Evolutionary conservation across 2,888 invertebrate genomes (phyloP), one percentile per base, ranked within the genome.

Genomic region (Liopterus haemorrhoidalis): DNA sequence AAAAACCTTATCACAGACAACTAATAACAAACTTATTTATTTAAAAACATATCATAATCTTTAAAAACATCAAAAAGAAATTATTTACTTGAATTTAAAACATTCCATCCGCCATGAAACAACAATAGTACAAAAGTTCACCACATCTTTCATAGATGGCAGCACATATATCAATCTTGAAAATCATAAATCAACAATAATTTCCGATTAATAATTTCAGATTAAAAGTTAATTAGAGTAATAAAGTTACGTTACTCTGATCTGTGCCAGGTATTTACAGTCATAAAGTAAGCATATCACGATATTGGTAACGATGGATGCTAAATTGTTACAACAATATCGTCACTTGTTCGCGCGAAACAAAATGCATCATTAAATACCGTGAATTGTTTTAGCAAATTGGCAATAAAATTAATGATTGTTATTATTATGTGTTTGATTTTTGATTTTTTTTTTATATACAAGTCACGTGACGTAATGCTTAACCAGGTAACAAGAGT

Each of bases 211-310:
- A 41, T 41, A 41, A 22, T 41, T 41, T 41, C 31, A 41, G 41
- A 41, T 41, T 41, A 41, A 41, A n/a, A 32, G 32, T 31, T 41
- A 41, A 41, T 41, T 41, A 41, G 32, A 32, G 22, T 41, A 41
- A 41, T 41, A 41, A 41, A 41, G 32, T 41, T 32, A 32, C 41
- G 24, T 41, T 41, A 41, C 22, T 18, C 24, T 41, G 24, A 41
- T 41, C 41, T 41, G 41, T 31, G 32, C 31, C 41, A 24, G 31
- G 24, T 41, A 21, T 32, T 32, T 41, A 32, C 18, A 32, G 11
- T 41, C 16, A 18, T 15, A 31, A 31, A 41, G 12, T n/a, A 12
- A 3, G 25, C 12, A 25, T 25, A n/a, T 25, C n/a, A n/a, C n/a
- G n/a, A n/a, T n/a, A n/a, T n/a, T n/a, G n/a, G n/a, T n/a, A n/a